Conservation (phyloP, 2,113 vertebrate genomes). For the Caloenas nicobarica region DNA sequence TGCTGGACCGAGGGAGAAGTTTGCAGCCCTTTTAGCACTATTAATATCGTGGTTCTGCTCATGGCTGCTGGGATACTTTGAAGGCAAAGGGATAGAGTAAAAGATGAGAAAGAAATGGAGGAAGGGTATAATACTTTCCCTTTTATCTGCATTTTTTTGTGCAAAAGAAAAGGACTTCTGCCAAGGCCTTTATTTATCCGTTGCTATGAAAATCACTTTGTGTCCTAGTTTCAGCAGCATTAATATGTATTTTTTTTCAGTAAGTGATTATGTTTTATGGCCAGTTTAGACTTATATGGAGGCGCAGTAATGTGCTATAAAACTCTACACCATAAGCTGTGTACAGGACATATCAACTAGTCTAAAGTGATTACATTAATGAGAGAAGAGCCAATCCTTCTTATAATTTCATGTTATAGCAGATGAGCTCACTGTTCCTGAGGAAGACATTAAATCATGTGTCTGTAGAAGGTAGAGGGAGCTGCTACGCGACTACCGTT, state of each 20-base stretch:
- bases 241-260: slow-evolving; percentile 39
- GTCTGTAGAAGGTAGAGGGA: slow-evolving; percentile 49
- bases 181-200: slow-evolving; percentile 28
- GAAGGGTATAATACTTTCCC: not conserved
- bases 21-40: not conserved
- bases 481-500: slow-evolving; percentile 33
- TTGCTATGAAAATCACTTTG: slow-evolving; percentile 41
- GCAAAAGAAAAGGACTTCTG: not conserved
- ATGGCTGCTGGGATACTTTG: not conserved
- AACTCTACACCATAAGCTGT: slow-evolving; percentile 22
- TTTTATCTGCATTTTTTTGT: slow-evolving; percentile 17
- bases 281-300: slow-evolving; percentile 49
- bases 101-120: not conserved
- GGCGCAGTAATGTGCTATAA: slow-evolving; percentile 48
- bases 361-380: slow-evolving; percentile 65
- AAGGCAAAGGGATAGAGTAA: not conserved
- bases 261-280: slow-evolving; percentile 45
- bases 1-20: rapidly evolving
- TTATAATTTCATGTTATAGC: not conserved
- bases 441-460: slow-evolving; percentile 54
- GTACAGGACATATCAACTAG: slow-evolving; percentile 53
- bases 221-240: not conserved
- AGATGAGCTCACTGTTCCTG: slow-evolving; percentile 52
- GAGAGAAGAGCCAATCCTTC: slow-evolving; percentile 41
- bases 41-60: not conserved